phyloP scores from a whole-genome alignment of 2,797 vertebrate species.

The Pogoniulus pusillus region DNA sequence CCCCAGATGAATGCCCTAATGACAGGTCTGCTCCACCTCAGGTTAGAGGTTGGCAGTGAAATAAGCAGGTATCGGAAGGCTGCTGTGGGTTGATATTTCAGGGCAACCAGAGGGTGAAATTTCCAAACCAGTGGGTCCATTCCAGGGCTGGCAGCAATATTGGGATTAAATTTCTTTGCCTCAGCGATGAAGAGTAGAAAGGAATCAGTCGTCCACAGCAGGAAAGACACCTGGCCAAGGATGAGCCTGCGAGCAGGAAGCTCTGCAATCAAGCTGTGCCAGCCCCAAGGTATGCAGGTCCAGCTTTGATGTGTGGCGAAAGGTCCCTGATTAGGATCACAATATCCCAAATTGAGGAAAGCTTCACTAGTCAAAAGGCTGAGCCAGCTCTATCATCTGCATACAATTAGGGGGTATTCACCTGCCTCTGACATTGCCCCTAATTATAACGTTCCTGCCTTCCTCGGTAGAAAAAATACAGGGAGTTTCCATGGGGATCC shows the following conservation, averaged over 20 bases:
- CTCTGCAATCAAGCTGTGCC: slow-evolving; percentile 41
- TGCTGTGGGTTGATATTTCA: slow-evolving; percentile 1
- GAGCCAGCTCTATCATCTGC: slow-evolving; percentile 57
- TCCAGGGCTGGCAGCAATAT: slow-evolving; percentile 49
- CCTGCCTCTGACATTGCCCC: slow-evolving; percentile 33
- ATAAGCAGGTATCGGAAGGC: slow-evolving; percentile 9
- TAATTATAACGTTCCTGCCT: not conserved
- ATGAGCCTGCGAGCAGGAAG: slow-evolving; percentile 48
- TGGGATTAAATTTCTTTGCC: slow-evolving; percentile 65
- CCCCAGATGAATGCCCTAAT: slow-evolving; percentile 38
- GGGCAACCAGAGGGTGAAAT: slow-evolving; percentile 19
- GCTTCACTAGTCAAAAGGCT: slow-evolving; percentile 70
- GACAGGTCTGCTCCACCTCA: slow-evolving; percentile 43
- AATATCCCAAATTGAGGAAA: slow-evolving; percentile 69
- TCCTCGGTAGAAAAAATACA: not conserved
- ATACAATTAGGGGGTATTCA: slow-evolving; percentile 49
- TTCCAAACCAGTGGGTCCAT: slow-evolving; percentile 42
- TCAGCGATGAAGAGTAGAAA: slow-evolving; percentile 47
- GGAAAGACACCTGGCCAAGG: slow-evolving; percentile 65
- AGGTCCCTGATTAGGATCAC: slow-evolving; percentile 73
- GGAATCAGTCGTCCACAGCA: slow-evolving; percentile 58
- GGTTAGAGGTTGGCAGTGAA: slow-evolving; percentile 33
- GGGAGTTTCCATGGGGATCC: not conserved
- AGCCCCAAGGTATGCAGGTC: slow-evolving; percentile 34
- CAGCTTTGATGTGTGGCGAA: slow-evolving; percentile 64